Base-by-base conservation (phyloP, 2,797 vertebrate genomes). In the Acipenser oxyrinchus region DNA sequence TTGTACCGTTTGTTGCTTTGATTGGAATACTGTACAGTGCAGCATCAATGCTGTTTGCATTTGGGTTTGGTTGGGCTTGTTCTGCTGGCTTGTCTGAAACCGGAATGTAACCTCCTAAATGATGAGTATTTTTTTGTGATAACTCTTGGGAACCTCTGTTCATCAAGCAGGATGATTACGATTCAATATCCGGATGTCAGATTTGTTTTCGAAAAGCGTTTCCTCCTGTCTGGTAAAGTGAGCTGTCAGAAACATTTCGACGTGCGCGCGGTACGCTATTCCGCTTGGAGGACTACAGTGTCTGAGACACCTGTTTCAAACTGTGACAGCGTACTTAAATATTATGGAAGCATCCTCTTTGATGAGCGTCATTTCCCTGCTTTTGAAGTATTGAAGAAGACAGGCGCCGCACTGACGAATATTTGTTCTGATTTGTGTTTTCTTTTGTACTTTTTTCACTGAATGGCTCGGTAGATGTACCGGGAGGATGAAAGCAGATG, bases 371-470 rank as follows among this genome's bases (percentile, higher is more conserved):
- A 62, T 9, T 62, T 48, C 9, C 10, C 23, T 1, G 4, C 60
- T 18, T 62, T 62, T 62, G 60, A 62, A 62, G 60, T 62, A 9
- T 18, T 9, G 8, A 18, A 62, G 60, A 62, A 62, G 37, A 62
- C 60, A 62, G 37, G 60, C 23, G 6, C 60, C 60, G 60, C 18
- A 10, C 60, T 62, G 12, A 37, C 15, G 60, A 62, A 13, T 62
- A 62, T 62, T 6, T 23, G 60, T 23, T 62, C 10, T 8, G 60
- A 62, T 62, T 62, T 62, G 60, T 62, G 60, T 62, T 62, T 62
- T 62, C 11, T 62, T 37, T 23, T 62, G 9, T 58, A 58, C 12
- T 12, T 58, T 11, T 58, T 58, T 58, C 13, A 4, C 12, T 3
- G 55, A 6, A 3, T 6, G 12, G 55, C 55, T 58, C 13, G 15